phyloP scores from a whole-genome alignment of 2,797 vertebrate species.

The Hypotaenidia philippensis region DNA sequence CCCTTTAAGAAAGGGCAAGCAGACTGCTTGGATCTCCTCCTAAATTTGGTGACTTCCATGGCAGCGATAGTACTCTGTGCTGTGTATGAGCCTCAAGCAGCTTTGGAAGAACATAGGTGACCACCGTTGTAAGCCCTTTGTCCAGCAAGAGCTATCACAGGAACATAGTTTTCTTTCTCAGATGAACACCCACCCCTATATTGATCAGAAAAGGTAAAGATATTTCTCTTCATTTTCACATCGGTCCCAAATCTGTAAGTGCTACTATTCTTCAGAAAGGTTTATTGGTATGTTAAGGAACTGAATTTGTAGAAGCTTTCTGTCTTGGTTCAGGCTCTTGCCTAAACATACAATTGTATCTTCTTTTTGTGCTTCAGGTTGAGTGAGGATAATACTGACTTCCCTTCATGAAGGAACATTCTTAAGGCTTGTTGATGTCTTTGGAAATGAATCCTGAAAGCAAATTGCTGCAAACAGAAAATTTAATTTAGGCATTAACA shows the following conservation, averaged over 20 bases:
- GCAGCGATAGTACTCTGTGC: neutral
- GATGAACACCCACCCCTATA: neutral
- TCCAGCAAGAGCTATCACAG: neutral
- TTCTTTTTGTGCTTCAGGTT: neutral
- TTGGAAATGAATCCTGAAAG: neutral
- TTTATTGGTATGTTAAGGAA: neutral
- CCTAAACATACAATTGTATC: neutral
- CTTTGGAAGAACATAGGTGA: rapidly evolving
- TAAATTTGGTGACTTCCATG: neutral
- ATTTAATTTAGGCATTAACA: neutral
- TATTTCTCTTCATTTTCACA: neutral
- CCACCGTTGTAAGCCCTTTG: neutral
- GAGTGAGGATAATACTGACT: neutral
- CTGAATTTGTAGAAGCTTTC: neutral
- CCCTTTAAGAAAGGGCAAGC: neutral
- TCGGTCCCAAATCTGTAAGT: neutral
- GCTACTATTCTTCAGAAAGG: neutral
- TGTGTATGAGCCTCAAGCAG: neutral
- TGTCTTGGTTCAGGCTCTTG: neutral
- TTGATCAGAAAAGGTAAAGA: neutral
- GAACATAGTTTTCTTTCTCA: neutral
- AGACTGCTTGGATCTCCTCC: neutral
- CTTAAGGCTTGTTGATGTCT: neutral
- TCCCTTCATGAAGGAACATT: neutral
- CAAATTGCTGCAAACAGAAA: neutral